phyloP scores from a whole-genome alignment of 64 coral and sea anemone genomes.

The Cladopsammia gracilis region DNA sequence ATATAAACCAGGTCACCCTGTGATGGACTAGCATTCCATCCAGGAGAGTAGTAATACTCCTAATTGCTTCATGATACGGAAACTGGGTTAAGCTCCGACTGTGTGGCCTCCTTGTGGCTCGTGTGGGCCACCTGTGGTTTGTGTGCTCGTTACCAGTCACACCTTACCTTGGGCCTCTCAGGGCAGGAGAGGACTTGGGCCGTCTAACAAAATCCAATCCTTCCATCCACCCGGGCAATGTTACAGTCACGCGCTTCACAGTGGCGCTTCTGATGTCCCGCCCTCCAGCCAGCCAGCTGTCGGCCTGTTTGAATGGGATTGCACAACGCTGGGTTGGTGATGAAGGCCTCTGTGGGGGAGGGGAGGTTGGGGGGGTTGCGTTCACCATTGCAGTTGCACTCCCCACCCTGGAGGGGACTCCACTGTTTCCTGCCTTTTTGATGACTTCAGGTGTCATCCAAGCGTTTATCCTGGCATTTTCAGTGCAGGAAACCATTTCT shows the following conservation, averaged over 20 bases:
- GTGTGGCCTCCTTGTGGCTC: too few species aligned
- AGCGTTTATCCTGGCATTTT: conserved; percentile 82
- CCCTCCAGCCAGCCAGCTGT: conserved; percentile 83
- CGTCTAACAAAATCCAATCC: conserved; percentile 57
- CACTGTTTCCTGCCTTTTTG: conserved; percentile 59
- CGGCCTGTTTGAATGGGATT: conserved; percentile 57
- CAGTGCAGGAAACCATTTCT: conserved; percentile 80
- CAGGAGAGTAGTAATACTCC: too few species aligned
- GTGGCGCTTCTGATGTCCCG: conserved; percentile 62
- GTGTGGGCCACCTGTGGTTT: neutral
- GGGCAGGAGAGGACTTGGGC: conserved; percentile 80
- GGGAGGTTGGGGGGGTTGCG: neutral
- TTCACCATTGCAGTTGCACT: conserved; percentile 63
- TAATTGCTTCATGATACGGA: too few species aligned
- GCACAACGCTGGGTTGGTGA: conserved; percentile 24
- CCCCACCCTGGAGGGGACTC: conserved; percentile 66
- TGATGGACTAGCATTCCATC: too few species aligned
- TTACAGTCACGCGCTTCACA: conserved; percentile 28
- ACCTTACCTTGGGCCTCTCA: conserved; percentile 27
- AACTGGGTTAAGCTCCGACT: too few species aligned
- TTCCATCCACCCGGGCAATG: conserved; percentile 90
- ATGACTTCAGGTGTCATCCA: conserved; percentile 86
- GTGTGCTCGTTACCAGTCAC: neutral
- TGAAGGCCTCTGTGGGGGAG: conserved; percentile 84
- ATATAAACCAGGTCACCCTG: too few species aligned